A percentile compares a stretch with the other conserved stretches of the same genome.
Conservation (phyloP, 1,140 invertebrate species). For the Psix sp. region DNA sequence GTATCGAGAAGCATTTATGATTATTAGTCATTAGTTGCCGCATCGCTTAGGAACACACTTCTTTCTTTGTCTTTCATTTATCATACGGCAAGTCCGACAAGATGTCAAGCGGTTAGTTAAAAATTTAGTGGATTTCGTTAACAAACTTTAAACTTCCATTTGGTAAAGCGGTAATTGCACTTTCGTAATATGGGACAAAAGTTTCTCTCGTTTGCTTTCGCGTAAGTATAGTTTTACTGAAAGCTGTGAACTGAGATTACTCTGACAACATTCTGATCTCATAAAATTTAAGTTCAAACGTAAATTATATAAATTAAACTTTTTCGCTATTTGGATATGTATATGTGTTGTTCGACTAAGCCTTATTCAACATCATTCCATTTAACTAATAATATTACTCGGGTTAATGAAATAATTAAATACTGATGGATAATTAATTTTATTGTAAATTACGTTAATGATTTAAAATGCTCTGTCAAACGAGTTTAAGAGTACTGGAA, state of each 20-base stretch:
- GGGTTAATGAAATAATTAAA: too few relatives aligned
- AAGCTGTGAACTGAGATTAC: constrained; percentile 42
- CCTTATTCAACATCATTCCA: too few relatives aligned
- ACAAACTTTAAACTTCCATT: constrained; percentile 67
- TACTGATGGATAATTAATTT: too few relatives aligned
- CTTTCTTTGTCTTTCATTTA: constrained; percentile 38
- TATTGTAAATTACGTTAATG: too few relatives aligned
- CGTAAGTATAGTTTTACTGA: constrained; percentile 39
- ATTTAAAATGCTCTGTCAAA: too few relatives aligned
- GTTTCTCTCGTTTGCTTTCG: constrained; percentile 55
- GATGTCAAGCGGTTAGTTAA: constrained; percentile 63
- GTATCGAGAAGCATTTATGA: too few relatives aligned
- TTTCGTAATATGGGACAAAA: constrained; percentile 62
- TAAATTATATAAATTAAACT: constrained; percentile 46
- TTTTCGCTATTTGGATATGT: constrained; percentile 25
- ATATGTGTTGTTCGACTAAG: too few relatives aligned
- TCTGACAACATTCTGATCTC: constrained; percentile 44
- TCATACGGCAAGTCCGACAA: constrained; percentile 38
- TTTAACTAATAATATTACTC: too few relatives aligned
- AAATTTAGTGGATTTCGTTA: constrained; percentile 70
- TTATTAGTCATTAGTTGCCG: too few relatives aligned
- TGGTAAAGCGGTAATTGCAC: constrained; percentile 61
- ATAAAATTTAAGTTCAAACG: constrained; percentile 46
- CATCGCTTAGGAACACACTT: too few relatives aligned
- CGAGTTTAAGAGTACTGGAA: too few relatives aligned